phyloP scores from a whole-genome alignment of 2,113 vertebrate genomes.

The Anas platyrhynchos region DNA sequence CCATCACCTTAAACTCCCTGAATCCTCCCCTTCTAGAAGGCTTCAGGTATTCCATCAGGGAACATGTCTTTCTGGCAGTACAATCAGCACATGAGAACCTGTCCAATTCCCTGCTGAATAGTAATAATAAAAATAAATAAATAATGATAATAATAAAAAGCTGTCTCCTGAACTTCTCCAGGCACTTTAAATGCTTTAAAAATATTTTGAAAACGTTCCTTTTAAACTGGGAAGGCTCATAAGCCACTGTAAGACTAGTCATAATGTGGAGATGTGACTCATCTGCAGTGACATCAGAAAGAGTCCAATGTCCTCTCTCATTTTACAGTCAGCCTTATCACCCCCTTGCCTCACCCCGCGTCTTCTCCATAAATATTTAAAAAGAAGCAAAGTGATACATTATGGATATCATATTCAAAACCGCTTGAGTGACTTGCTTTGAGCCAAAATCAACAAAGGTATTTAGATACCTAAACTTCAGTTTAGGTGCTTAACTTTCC shows the following conservation, averaged over 20 bases:
- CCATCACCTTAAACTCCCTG: background rate
- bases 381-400: slow-evolving; percentile 46
- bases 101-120: background rate
- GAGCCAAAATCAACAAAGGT: background rate
- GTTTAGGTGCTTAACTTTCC: background rate
- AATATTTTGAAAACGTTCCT: background rate
- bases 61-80: background rate
- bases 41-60: background rate
- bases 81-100: background rate
- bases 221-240: background rate
- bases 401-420: slow-evolving; percentile 33
- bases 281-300: slow-evolving; percentile 24
- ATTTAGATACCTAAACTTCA: background rate
- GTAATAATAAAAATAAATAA: background rate
- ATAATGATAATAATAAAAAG: background rate
- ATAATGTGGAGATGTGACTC: slow-evolving; percentile 29
- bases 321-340: slow-evolving; percentile 24
- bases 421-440: background rate
- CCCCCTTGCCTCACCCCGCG: background rate
- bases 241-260: background rate
- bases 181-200: background rate
- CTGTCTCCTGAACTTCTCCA: background rate
- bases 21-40: background rate
- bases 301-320: background rate
- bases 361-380: slow-evolving; percentile 58